Evolutionary conservation across 2,888 invertebrate genomes (phyloP), one percentile per base, ranked within the genome.

Genomic region (Coleophora deauratella): DNA sequence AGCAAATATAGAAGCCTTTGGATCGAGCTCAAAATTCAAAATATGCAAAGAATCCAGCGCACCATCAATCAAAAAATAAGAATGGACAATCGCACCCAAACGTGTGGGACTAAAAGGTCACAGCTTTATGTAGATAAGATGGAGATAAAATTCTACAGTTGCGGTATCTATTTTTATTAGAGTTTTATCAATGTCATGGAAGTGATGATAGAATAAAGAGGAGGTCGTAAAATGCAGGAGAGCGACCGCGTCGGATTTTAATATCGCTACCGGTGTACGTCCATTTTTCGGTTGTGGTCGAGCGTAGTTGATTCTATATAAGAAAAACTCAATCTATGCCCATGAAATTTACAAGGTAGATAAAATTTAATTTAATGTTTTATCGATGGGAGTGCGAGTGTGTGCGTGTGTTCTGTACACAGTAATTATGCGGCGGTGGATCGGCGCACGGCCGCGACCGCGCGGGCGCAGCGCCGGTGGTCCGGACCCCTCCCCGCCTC

Each of bases 381-480:
- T 76, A 73, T 76, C 71, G 72, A 68, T 72, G 68, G 59, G 55
- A 60, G 62, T 57, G 61, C 58, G 55, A 49, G 52, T 68, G 68
- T 66, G 66, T 66, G 67, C 60, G 72, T 66, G 67, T 67, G 72
- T 75, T 21, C 64, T 68, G 77, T 78, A 71, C 72, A 71, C 67
- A 72, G 77, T 85, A 84, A 85, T 85, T 85, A 85, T 81, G 81
- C 76, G 77, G 70, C 71, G 73, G 70, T 70, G 73, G 73, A 61
- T 63, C 68, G 21, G 21, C 21, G 21, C 21, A 6, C n/a, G n/a
- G n/a, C n/a, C n/a, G n/a, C n/a, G 67, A 62, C 72, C 64, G 75
- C 75, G 79, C 79, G 66, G 68, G 76, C 78, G 71, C 82, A 65
- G 82, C 82, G 77, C 79, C 56, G 84, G 84, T 82, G 82, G 82